Base-by-base conservation (phyloP, 2,888 invertebrate species). In the Pharmacophagus antenor region DNA sequence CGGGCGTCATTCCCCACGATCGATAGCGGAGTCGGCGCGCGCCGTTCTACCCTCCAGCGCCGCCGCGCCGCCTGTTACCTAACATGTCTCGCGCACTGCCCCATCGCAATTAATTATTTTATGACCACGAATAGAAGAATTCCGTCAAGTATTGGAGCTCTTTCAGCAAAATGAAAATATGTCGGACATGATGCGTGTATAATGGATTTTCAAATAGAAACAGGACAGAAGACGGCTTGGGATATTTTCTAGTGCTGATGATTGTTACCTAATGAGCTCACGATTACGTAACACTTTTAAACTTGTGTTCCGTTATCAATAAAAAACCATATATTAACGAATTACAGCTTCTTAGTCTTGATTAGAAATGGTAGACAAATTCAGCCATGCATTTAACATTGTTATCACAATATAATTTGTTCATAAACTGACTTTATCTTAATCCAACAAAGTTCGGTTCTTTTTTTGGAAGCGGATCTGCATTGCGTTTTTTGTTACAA, bases 1-100 rank as follows among this genome's bases (percentile, higher is more conserved):
- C 82, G 90, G 90, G 90, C 90, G 88, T 86, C 88, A 86, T 82
- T 79, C 84, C 79, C 83, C 83, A 64, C 89, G 88, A 90, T 90
- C 90, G 84, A 90, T 90, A 90, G 77, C 69, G 68, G 76, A 74
- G 77, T 65, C 86, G 83, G 88, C 88, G 89, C 89, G 90, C 90
- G 89, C 88, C 82, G 84, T 65, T 73, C 72, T 63, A 82, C 87
- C 79, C 81, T 67, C 83, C 82, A 79, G 70, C 81, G 69, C 67
- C 80, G 76, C 78, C 80, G 76, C 74, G 62, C 66, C 63, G 65
- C 64, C 83, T 77, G 80, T 87, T 88, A 89, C 82, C 88, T 84
- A 88, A 86, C 85, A 74, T 77, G 82, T 84, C 83, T 85, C 84
- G 79, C 82, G 82, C 74, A 79, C 82, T 85, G 80, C 77, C 82